These are phyloP conservation scores for Cerastis leucographa DNA, from an alignment of 2,888 invertebrate species.

Conservation along the genomic window DNA sequence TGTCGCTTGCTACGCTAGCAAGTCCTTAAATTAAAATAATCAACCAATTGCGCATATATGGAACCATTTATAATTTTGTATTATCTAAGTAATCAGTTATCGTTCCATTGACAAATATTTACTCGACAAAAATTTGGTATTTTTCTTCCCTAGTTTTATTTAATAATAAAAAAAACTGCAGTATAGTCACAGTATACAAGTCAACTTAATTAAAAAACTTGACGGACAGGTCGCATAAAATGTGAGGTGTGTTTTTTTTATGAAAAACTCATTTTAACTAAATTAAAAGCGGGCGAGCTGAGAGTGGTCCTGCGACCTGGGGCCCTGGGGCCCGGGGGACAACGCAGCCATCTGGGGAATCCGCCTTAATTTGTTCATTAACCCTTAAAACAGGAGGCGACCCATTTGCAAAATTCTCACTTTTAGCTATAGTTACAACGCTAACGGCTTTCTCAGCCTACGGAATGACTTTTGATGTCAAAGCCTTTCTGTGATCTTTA, in stretches of 20 bases:
- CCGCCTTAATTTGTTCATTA: conserved; percentile 71
- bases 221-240: conserved; percentile 38
- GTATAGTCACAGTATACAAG: conserved; percentile 18
- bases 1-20: no score
- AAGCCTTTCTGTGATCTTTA: conserved; percentile 42
- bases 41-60: no score
- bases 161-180: neutral
- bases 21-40: no score
- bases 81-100: no score
- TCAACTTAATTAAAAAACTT: conserved; percentile 40
- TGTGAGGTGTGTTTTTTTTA: conserved; percentile 45
- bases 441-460: conserved; percentile 28
- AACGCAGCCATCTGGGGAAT: conserved; percentile 63
- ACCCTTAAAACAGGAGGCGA: conserved; percentile 66
- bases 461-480: conserved; percentile 41
- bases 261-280: conserved; percentile 57
- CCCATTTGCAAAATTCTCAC: conserved; percentile 59
- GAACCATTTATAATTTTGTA: no score
- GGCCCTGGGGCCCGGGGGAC: conserved; percentile 27
- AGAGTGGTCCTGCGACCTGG: conserved; percentile 34
- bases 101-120: neutral
- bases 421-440: conserved; percentile 46
- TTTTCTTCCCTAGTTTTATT: no score
- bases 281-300: conserved; percentile 55
- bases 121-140: neutral